Base-by-base conservation (phyloP, 2,888 invertebrate genomes). In the Amaurobius ferox region DNA sequence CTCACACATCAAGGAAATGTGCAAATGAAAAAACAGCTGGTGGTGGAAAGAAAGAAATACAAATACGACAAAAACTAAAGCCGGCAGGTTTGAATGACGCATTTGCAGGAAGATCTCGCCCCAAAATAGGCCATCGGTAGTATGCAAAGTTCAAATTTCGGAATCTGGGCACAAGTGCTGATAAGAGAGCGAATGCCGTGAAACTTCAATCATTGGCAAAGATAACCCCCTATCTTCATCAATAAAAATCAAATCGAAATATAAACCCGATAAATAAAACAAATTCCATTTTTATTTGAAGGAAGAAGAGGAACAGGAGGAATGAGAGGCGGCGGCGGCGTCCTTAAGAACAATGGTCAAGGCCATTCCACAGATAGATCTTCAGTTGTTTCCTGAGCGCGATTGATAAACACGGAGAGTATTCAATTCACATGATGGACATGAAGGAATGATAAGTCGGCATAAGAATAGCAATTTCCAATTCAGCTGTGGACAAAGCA, bases 291-390 rank as follows among this genome's bases (percentile, higher is more conserved):
- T 55, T 55, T 55, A 55, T 55, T 55, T 55, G 5, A 55, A 16
- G 23, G 55, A 55, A 23, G 55, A 23, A 23, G n/a, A 16, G 13
- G n/a, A n/a, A 44, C 2, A 16, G 16, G 2, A 40, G 30, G 9
- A 74, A 29, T n/a, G 23, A 64, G 39, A 30, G 26, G 16, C 23
- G 39, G 19, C 48, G 66, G 35, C 66, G 66, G 16, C 66, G 19
- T 66, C 32, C 29, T 3, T 5, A 19, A 30, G 77, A 39, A 78
- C 70, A 78, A 70, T 78, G 78, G 70, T 78, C 78, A 78, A 78
- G 78, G 78, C 78, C 78, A 68, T 26, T 7, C 16, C 16, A 3
- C 1, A 28, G 32, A 32, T 13, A 39, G 19, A 32, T 28, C 35
- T 40, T 68, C 39, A 39, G 30, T 67, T 77, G 30, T 67, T 77